Evolutionary conservation across 2,797 vertebrate species (phyloP).

Genomic region (Enteromius unitaeniatus): DNA sequence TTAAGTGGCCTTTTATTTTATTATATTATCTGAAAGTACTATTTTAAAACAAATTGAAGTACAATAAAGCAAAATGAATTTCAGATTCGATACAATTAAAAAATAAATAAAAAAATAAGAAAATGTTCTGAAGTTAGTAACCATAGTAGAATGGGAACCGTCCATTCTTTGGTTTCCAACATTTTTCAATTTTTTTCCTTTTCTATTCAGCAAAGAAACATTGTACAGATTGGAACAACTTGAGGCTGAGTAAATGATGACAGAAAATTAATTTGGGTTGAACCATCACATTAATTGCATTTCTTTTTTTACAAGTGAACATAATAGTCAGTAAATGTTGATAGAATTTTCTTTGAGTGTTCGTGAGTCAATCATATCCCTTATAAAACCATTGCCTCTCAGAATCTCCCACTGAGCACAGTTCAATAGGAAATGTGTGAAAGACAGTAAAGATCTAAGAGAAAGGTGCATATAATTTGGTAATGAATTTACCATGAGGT

Average conservation of each 20-base stretch:
- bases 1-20: background rate
- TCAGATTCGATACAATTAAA: background rate
- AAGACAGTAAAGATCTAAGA: background rate
- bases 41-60: background rate
- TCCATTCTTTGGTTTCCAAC: too few relatives aligned
- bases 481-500: slow-evolving; percentile 89
- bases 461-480: slow-evolving; percentile 17
- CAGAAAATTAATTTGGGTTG: background rate
- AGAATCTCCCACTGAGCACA: background rate
- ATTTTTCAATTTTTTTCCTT: too few relatives aligned
- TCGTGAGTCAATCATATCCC: background rate
- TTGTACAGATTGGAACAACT: background rate
- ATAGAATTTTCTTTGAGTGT: background rate
- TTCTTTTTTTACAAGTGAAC: too few relatives aligned
- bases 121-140: too few relatives aligned
- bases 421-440: slow-evolving; percentile 25
- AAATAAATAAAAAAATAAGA: too few relatives aligned
- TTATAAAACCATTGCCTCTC: background rate
- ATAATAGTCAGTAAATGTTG: too few relatives aligned
- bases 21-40: background rate
- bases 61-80: background rate
- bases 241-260: background rate
- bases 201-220: too few relatives aligned
- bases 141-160: too few relatives aligned
- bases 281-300: background rate